Conservation (phyloP, 2,888 invertebrate genomes). For the Blera fallax region DNA sequence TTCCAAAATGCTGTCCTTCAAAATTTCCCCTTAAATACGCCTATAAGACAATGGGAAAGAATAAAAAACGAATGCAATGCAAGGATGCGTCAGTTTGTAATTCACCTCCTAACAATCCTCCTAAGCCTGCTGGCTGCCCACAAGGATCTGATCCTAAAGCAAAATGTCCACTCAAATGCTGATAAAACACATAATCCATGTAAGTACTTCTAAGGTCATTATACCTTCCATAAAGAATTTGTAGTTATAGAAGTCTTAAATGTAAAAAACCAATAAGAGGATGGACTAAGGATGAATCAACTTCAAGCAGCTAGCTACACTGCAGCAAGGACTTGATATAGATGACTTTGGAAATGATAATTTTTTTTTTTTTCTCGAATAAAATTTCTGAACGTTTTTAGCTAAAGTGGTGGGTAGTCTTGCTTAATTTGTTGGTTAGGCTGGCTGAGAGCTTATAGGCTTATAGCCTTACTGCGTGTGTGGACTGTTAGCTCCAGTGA, state of each 20-base stretch:
- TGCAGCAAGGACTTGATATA: neutral
- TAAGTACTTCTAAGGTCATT: neutral
- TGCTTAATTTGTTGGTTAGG: too few relatives aligned
- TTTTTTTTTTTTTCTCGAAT: neutral
- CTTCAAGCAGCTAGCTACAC: neutral
- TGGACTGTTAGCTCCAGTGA: too few relatives aligned
- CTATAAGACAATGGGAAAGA: slow-evolving; percentile 79
- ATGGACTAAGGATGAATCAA: neutral
- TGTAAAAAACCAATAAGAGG: neutral
- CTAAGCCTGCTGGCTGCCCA: neutral
- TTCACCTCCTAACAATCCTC: slow-evolving; percentile 10
- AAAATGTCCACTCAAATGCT: neutral
- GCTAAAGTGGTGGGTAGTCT: neutral
- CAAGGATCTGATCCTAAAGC: neutral
- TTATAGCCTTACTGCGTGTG: too few relatives aligned
- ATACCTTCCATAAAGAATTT: neutral
- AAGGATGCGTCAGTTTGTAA: slow-evolving; percentile 69
- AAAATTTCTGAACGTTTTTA: neutral
- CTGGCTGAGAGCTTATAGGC: too few relatives aligned
- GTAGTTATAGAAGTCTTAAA: neutral
- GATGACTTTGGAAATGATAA: neutral
- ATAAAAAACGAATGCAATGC: slow-evolving; percentile 76
- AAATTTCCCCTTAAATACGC: slow-evolving; percentile 77
- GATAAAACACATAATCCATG: neutral
- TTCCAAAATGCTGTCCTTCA: slow-evolving; percentile 82